Evolutionary conservation across 2,888 invertebrate genomes (phyloP).

Genomic region (Phortica okadai): DNA sequence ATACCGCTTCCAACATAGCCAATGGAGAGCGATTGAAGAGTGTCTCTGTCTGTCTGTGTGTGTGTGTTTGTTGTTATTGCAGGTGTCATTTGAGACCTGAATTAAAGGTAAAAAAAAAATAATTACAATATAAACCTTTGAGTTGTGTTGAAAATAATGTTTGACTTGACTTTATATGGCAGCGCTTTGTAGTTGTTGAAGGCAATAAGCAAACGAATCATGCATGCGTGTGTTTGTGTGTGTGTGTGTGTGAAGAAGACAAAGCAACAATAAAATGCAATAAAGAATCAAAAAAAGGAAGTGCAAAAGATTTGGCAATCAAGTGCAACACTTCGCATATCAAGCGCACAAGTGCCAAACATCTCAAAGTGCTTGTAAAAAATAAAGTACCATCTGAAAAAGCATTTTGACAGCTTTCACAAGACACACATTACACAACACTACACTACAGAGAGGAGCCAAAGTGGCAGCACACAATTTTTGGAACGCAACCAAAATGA

Average conservation of each 20-base stretch:
- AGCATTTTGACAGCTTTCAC: constrained; percentile 26
- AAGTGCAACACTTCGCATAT: neutral
- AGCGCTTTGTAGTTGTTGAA: constrained; percentile 3
- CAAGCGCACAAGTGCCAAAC: neutral
- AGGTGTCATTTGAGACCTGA: constrained; percentile 20
- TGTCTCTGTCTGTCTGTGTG: neutral
- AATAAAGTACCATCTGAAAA: neutral
- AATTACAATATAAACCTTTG: constrained; percentile 19
- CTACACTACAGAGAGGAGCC: constrained; percentile 11
- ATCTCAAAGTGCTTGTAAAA: neutral
- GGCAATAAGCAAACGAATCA: neutral
- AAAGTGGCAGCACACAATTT: constrained; percentile 41
- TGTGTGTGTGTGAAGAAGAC: neutral
- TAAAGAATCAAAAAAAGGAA: neutral
- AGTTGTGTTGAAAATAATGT: neutral
- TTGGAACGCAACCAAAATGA: constrained; percentile 61
- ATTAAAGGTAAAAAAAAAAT: constrained; percentile 20
- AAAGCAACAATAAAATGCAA: neutral
- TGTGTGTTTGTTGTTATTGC: neutral
- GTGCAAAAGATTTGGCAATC: neutral
- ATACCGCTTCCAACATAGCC: too few relatives aligned
- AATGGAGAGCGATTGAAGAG: constrained; percentile 9
- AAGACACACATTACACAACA: constrained; percentile 3
- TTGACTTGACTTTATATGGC: constrained; percentile 19
- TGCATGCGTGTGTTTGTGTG: neutral